phyloP scores from a whole-genome alignment of 1,140 invertebrate genomes.

The Cherax quadricarinatus region DNA sequence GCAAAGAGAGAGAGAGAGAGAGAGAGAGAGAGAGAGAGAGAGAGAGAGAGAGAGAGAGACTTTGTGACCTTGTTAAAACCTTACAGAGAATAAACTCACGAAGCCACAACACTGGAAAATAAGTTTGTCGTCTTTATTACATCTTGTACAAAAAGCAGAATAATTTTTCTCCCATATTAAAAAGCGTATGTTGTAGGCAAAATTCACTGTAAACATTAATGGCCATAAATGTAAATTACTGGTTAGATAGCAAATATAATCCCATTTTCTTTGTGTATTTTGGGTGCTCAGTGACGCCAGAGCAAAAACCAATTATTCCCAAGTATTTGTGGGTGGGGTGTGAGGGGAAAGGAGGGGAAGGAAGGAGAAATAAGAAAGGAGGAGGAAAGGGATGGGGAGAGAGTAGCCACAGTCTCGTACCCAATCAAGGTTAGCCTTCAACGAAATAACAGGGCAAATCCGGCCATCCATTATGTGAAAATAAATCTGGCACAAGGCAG shows the following conservation, averaged over 20 bases:
- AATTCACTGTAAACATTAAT: neutral
- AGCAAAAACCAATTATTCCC: neutral
- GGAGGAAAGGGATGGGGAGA: no score
- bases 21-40: no score
- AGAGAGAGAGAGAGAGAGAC: no score
- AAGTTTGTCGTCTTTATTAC: no score
- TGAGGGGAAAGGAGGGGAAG: no score
- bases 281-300: neutral
- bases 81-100: no score
- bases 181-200: neutral
- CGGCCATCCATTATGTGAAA: conserved; percentile 48
- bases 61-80: no score
- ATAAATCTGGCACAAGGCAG: conserved; percentile 46
- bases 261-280: neutral
- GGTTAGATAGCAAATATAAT: neutral
- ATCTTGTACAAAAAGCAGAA: no score
- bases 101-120: no score
- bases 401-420: neutral
- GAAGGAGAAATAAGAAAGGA: neutral
- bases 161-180: neutral
- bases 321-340: neutral
- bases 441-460: conserved; percentile 45
- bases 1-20: no score
- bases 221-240: neutral
- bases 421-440: conserved; percentile 13